Base-by-base conservation (phyloP, 2,888 invertebrate genomes). In the Bedellia somnulentella region DNA sequence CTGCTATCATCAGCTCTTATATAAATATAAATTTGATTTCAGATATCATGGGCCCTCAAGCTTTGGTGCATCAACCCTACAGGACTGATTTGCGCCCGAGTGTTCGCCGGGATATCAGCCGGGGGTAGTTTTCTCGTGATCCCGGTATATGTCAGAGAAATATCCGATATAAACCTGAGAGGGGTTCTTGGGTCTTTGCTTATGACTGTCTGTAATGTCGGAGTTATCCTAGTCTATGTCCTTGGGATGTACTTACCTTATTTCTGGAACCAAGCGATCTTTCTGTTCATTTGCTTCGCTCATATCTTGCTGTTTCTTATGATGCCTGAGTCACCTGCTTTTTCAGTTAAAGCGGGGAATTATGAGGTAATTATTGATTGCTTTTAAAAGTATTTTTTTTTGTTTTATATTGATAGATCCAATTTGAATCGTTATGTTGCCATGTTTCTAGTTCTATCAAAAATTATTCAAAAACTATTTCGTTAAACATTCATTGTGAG, bases 251-350 rank as follows among this genome's bases (percentile, higher is more conserved):
- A 4, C 11, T 15, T 34, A 13, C n/a, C 30, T 2, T 34, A 34
- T 18, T 13, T 13, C 10, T 5, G 11, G 17, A 31, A 21, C 14
- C 24, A 29, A 10, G 15, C n/a, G 11, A 15, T 31, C 3, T 34
- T 24, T 18, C 12, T 31, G 17, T 17, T 14, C 8, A 23, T 34
- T 3, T 18, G 27, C 5, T 10, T 31, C 12, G 11, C 24, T n/a
- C 31, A 30, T 16, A 11, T 34, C 3, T 14, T 30, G 10, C 8
- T 25, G 6, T 34, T 31, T 15, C 23, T 16, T n/a, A 28, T 28
- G 5, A 40, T 39, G 37, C 42, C 40, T 6, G 42, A 42, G 26
- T 35, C 42, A 4, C 42, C 42, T 5, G 35, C 33, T 11, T 36
- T 39, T 27, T 29, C 37, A 2, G 18, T 40, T 5, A 35, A 40